Percentiles rank a stretch among this genome's conserved stretches.
phyloP scores from a whole-genome alignment of 2,888 invertebrate genomes.

The Tetropium fuscum region DNA sequence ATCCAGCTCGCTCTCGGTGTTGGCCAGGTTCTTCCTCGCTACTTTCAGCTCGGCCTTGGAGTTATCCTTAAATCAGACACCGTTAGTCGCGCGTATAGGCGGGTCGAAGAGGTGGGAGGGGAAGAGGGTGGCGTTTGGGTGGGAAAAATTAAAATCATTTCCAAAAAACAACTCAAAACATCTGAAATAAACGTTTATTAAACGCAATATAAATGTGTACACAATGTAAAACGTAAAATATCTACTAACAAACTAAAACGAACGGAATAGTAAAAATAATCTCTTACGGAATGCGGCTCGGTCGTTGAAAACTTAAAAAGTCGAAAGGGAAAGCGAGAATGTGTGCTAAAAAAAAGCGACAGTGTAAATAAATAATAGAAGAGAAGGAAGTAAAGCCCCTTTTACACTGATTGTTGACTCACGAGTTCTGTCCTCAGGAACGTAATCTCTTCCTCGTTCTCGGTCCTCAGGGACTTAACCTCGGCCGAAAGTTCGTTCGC shows the following conservation, averaged over 20 bases:
- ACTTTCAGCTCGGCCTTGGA: constrained; percentile 61
- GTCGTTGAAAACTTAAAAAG: constrained; percentile 9
- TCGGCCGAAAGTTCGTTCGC: constrained; percentile 79
- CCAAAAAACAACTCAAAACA: constrained; percentile 49
- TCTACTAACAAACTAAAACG: constrained; percentile 12
- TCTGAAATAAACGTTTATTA: constrained; percentile 45
- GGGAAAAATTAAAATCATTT: constrained; percentile 44
- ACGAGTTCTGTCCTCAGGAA: constrained; percentile 70
- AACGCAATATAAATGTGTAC: constrained; percentile 39
- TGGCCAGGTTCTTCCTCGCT: constrained; percentile 62
- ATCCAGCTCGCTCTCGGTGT: constrained; percentile 66
- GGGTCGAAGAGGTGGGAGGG: background rate
- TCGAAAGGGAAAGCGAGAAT: constrained; percentile 9
- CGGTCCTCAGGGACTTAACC: constrained; percentile 68
- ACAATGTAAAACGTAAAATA: constrained; percentile 29
- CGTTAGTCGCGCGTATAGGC: background rate
- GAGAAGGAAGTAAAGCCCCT: constrained; percentile 25
- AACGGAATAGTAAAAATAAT: constrained; percentile 18
- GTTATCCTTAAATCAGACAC: constrained; percentile 53
- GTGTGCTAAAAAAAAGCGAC: constrained; percentile 37
- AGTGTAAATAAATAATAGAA: constrained; percentile 29
- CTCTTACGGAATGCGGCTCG: background rate
- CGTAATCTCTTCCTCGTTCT: constrained; percentile 69
- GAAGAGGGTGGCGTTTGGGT: constrained; percentile 10
- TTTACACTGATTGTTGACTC: constrained; percentile 63